A percentile compares a stretch with the other conserved stretches of the same genome.
Evolutionary conservation across 1,140 invertebrate genomes (phyloP).

Genomic region (Ceratina calcarata): DNA sequence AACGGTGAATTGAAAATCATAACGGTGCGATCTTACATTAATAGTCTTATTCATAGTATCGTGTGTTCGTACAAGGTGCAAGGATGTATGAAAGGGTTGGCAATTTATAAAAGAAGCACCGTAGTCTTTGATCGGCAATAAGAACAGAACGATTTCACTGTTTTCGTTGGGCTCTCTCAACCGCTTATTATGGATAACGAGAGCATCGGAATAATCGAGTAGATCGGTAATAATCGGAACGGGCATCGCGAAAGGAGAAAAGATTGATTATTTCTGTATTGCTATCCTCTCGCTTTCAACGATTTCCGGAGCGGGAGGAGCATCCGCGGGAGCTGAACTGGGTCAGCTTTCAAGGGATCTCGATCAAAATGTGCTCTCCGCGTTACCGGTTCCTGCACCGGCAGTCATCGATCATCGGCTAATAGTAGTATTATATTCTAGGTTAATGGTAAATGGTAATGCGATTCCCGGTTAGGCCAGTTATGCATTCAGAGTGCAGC

Average conservation of each 20-base stretch:
- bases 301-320: constrained; percentile 31
- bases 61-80: too few species aligned
- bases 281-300: constrained; percentile 44
- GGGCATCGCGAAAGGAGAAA: background rate
- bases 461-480: constrained; percentile 25
- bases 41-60: too few species aligned
- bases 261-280: constrained; percentile 43
- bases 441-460: constrained; percentile 29
- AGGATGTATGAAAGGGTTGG: too few species aligned
- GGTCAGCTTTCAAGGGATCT: constrained; percentile 44
- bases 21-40: too few species aligned
- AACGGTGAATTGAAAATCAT: too few species aligned
- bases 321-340: background rate
- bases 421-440: constrained; percentile 47
- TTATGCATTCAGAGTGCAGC: constrained; percentile 40
- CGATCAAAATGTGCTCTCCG: constrained; percentile 22
- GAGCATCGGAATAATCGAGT: background rate
- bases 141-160: background rate
- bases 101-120: too few species aligned
- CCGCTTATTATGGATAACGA: constrained; percentile 35
- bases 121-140: background rate
- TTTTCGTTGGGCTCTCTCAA: background rate
- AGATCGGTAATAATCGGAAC: background rate
- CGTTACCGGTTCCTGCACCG: background rate
- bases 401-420: constrained; percentile 36